Conservation (phyloP, 2,797 vertebrate genomes). For the Cynopterus sphinx region DNA sequence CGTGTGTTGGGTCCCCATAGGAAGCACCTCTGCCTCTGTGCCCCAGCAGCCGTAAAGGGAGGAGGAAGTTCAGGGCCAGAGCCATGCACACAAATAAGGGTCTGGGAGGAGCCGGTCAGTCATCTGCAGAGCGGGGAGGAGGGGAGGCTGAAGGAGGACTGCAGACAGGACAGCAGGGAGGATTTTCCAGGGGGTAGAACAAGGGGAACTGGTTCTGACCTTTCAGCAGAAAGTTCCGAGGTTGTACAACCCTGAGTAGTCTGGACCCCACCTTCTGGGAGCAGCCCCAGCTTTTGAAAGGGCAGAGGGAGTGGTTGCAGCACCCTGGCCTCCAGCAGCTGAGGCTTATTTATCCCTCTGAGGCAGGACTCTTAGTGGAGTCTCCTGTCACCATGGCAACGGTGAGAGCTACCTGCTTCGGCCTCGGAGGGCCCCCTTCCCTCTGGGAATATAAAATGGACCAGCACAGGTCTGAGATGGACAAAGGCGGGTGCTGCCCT, state of each 20-base stretch:
- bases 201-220: constrained; percentile 5
- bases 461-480: background rate
- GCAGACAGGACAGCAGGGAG: background rate
- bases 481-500: background rate
- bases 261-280: background rate
- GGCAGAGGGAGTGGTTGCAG: background rate
- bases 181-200: background rate
- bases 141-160: background rate
- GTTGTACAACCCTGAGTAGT: background rate
- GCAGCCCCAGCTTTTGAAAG: background rate
- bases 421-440: background rate
- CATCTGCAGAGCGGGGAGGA: background rate
- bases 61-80: background rate
- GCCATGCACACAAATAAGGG: background rate
- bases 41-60: background rate
- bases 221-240: background rate
- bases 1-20: background rate
- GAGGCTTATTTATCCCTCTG: background rate
- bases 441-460: constrained; percentile 8
- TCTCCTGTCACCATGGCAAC: background rate
- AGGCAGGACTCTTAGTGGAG: background rate
- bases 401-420: background rate
- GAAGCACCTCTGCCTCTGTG: background rate
- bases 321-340: background rate
- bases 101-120: background rate